These are phyloP conservation scores for Dione vanillae DNA, from an alignment of 2,888 invertebrate genomes.

Conservation along the genomic window DNA sequence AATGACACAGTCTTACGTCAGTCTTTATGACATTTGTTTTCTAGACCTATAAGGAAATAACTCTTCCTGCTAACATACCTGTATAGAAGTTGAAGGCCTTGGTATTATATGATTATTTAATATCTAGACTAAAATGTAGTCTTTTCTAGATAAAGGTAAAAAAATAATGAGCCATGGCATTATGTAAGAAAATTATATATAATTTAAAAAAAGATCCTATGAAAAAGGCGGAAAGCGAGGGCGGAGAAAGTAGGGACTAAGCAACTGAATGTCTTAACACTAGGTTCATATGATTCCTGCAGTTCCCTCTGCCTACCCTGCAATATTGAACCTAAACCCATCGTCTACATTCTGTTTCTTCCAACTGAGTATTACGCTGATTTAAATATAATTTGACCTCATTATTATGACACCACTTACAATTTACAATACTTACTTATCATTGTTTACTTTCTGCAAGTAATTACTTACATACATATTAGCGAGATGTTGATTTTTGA, in stretches of 20 bases:
- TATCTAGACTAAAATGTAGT: neutral
- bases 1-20: neutral
- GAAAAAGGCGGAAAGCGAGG: no score
- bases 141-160: slow-evolving; percentile 1
- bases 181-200: no score
- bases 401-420: neutral
- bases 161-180: no score
- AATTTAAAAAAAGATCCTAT: no score
- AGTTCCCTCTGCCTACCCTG: no score
- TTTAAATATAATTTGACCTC: neutral
- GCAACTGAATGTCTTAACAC: no score
- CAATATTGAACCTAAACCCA: neutral
- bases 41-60: neutral
- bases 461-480: slow-evolving; percentile 3
- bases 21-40: slow-evolving; percentile 6
- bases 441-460: neutral
- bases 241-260: no score
- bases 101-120: slow-evolving; percentile 12
- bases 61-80: neutral
- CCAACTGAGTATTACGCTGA: no score
- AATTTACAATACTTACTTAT: neutral
- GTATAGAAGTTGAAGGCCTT: slow-evolving; percentile 10
- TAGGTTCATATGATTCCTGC: no score
- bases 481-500: slow-evolving; percentile 1
- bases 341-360: no score